phyloP scores from a whole-genome alignment of 2,888 invertebrate genomes.

The Liodrosophila aerea region DNA sequence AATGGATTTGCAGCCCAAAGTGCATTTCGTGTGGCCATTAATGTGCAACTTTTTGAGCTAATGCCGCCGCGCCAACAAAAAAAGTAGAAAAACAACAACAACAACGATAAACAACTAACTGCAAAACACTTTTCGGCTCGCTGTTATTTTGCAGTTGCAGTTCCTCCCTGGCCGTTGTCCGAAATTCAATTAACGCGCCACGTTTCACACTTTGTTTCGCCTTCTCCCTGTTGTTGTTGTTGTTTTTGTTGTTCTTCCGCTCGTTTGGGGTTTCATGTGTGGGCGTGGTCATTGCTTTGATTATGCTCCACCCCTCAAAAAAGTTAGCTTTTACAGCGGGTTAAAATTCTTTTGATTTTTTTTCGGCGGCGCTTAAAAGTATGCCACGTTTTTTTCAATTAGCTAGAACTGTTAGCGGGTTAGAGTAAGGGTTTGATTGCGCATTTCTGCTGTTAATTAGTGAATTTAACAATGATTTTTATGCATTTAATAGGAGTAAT shows the following conservation, averaged over 20 bases:
- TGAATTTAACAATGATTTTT: too few species aligned
- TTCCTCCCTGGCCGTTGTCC: slow-evolving; percentile 16
- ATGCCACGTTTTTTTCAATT: slow-evolving; percentile 20
- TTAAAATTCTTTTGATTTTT: too few species aligned
- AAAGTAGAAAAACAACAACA: slow-evolving; percentile 13
- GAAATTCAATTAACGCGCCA: slow-evolving; percentile 63
- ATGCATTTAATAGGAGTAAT: too few species aligned
- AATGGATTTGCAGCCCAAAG: slow-evolving; percentile 30
- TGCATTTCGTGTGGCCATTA: slow-evolving; percentile 51
- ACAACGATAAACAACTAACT: slow-evolving; percentile 14
- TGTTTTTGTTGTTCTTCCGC: background rate
- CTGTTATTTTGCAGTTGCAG: slow-evolving; percentile 16
- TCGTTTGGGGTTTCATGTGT: slow-evolving; percentile 2
- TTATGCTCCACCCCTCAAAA: slow-evolving; percentile 19
- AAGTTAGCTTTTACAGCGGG: slow-evolving; percentile 5
- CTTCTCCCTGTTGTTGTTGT: too few species aligned
- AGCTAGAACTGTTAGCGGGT: too few species aligned
- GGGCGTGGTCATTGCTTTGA: slow-evolving; percentile 35
- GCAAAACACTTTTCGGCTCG: slow-evolving; percentile 29
- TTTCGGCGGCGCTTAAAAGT: slow-evolving; percentile 11
- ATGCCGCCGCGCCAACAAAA: slow-evolving; percentile 31
- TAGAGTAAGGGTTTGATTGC: too few species aligned
- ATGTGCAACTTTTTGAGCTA: slow-evolving; percentile 60
- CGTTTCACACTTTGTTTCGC: slow-evolving; percentile 29
- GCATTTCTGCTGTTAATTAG: too few species aligned